phyloP scores from a whole-genome alignment of 2,113 vertebrate species.

The Marmota flaviventris region DNA sequence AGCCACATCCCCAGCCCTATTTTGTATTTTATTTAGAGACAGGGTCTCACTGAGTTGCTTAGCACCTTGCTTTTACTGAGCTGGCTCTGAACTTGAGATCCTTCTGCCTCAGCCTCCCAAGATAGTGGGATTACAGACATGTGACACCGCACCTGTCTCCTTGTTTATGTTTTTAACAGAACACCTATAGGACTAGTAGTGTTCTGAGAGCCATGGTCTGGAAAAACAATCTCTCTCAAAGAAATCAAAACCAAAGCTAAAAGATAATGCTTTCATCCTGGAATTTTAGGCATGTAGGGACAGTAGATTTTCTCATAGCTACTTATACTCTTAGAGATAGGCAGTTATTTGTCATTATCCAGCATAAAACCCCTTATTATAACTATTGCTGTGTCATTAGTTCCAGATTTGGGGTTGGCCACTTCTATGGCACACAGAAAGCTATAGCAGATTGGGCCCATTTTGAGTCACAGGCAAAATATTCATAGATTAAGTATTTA shows the following conservation, averaged over 20 bases:
- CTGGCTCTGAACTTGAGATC: no score
- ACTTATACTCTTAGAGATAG: background rate
- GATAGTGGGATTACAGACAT: no score
- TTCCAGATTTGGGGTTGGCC: background rate
- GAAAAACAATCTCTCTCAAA: background rate
- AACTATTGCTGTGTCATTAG: background rate
- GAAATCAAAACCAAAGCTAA: constrained; percentile 54
- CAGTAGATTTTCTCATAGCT: background rate
- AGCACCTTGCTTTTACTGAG: no score
- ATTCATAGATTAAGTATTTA: constrained; percentile 66
- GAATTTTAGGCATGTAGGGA: constrained; percentile 2
- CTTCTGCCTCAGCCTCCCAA: no score
- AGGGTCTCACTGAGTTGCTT: no score
- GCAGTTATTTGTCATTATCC: background rate
- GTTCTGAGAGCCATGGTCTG: background rate
- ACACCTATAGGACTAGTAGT: background rate
- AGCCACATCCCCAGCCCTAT: no score
- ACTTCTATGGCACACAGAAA: constrained; percentile 42
- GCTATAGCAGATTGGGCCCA: constrained; percentile 50
- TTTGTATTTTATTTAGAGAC: no score
- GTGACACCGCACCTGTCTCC: no score
- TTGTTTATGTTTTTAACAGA: background rate
- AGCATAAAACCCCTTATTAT: background rate
- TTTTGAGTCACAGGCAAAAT: constrained; percentile 74
- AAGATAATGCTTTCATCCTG: background rate